Evolutionary conservation across 2,797 vertebrate genomes (phyloP).

Genomic region (Semaprochilodus insignis): DNA sequence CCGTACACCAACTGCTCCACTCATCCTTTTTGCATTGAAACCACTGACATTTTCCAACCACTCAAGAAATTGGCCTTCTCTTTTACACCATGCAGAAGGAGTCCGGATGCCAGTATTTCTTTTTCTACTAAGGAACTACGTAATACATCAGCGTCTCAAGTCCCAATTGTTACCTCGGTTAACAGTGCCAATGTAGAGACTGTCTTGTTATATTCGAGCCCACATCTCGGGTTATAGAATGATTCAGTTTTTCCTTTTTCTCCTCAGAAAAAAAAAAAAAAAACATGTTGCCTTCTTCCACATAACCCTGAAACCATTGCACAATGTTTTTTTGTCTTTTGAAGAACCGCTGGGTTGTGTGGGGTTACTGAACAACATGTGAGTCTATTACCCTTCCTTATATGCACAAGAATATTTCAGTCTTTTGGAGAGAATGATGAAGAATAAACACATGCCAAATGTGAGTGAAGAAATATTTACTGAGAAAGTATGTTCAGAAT

Average conservation of each 20-base stretch:
- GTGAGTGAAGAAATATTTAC: conserved; percentile 65
- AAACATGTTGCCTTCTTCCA: conserved; percentile 78
- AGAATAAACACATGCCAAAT: conserved; percentile 82
- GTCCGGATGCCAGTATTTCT: conserved; percentile 49
- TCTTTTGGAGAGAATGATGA: conserved; percentile 73
- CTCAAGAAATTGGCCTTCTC: conserved; percentile 27
- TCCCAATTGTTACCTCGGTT: conserved; percentile 55
- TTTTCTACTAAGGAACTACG: conserved; percentile 53
- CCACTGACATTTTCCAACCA: conserved; percentile 22
- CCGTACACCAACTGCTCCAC: conserved; percentile 36
- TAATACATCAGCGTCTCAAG: conserved; percentile 57
- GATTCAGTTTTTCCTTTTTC: conserved; percentile 47
- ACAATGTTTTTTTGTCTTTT: conserved; percentile 73
- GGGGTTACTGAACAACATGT: conserved; percentile 72
- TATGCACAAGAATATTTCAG: conserved; percentile 80
- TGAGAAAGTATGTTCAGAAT: conserved; percentile 66
- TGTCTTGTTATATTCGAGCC: conserved; percentile 42
- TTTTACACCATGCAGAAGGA: conserved; percentile 43
- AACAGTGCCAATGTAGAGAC: conserved; percentile 62
- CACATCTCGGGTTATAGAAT: neutral
- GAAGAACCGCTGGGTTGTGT: conserved; percentile 76
- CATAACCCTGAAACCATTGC: conserved; percentile 79
- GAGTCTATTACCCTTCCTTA: conserved; percentile 67
- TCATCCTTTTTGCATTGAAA: conserved; percentile 22
- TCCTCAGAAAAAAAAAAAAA: conserved; percentile 40